Conservation (phyloP, 2,113 vertebrate species). For the Ahaetulla prasina region DNA sequence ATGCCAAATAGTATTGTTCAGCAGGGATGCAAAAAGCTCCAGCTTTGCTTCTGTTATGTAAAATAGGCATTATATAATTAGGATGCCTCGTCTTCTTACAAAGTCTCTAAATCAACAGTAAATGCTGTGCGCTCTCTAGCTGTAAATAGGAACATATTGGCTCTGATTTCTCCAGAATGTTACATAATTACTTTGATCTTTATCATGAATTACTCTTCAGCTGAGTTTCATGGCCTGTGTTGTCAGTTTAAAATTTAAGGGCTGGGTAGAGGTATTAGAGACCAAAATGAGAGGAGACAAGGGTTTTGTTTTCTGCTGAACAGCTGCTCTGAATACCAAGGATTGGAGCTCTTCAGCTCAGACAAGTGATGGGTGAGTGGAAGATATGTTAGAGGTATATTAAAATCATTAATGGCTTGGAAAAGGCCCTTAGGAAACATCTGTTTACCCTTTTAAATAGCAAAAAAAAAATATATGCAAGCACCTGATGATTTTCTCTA, state of each 20-base stretch:
- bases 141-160: slow-evolving; percentile 35
- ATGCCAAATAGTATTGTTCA: background rate
- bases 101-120: slow-evolving; percentile 25
- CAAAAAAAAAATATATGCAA: background rate
- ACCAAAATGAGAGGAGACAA: slow-evolving; percentile 27
- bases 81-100: background rate
- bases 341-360: slow-evolving; percentile 12
- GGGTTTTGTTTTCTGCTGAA: slow-evolving; percentile 48
- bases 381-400: slow-evolving; percentile 18
- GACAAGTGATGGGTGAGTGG: slow-evolving; percentile 24
- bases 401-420: slow-evolving; percentile 21
- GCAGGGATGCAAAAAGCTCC: background rate
- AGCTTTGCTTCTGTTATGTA: slow-evolving; percentile 23
- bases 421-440: slow-evolving; percentile 21
- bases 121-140: slow-evolving; percentile 14
- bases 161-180: slow-evolving; percentile 44
- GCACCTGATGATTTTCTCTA: slow-evolving; percentile 16
- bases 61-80: slow-evolving; percentile 23
- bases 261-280: slow-evolving; percentile 24
- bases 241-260: slow-evolving; percentile 46
- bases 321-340: slow-evolving; percentile 57
- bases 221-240: slow-evolving; percentile 23
- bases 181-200: slow-evolving; percentile 48
- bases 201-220: slow-evolving; percentile 36
- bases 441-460: slow-evolving; percentile 18